Percentiles rank a stretch among this genome's conserved stretches.
Conservation (phyloP, 2,888 invertebrate genomes). For the Troglohyphantes excavatus region DNA sequence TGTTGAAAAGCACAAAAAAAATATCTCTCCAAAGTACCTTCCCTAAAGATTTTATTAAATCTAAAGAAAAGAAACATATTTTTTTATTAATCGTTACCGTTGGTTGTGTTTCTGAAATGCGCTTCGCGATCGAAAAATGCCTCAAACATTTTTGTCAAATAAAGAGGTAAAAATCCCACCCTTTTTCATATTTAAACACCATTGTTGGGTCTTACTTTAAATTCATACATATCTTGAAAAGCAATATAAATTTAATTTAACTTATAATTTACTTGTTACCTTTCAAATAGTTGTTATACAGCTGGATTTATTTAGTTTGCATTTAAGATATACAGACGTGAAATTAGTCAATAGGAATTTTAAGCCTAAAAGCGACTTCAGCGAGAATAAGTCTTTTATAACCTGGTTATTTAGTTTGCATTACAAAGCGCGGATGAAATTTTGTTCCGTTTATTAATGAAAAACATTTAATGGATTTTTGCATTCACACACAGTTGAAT, state of each 20-base stretch:
- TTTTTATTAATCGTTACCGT: not conserved
- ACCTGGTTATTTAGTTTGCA: slow-evolving; percentile 11
- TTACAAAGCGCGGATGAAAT: slow-evolving; percentile 7
- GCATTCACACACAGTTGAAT: slow-evolving; percentile 14
- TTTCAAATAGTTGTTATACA: not conserved
- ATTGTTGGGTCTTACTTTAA: too few species aligned
- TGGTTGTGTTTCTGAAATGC: not conserved
- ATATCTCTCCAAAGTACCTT: not conserved
- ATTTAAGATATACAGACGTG: not conserved
- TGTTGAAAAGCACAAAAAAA: not conserved
- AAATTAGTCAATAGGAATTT: not conserved
- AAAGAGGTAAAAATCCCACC: not conserved
- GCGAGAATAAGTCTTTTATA: not conserved
- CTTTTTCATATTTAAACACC: too few species aligned
- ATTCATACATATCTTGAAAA: not conserved
- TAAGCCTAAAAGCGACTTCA: not conserved
- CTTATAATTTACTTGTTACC: not conserved
- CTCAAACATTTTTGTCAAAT: not conserved
- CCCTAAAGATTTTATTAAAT: not conserved
- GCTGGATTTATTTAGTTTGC: not conserved
- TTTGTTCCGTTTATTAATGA: slow-evolving; percentile 10
- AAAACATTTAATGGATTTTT: slow-evolving; percentile 14
- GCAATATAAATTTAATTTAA: too few species aligned
- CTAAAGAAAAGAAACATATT: not conserved
- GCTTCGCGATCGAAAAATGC: not conserved